phyloP scores from a whole-genome alignment of 1,140 invertebrate genomes.

The Trissolcus basalis region DNA sequence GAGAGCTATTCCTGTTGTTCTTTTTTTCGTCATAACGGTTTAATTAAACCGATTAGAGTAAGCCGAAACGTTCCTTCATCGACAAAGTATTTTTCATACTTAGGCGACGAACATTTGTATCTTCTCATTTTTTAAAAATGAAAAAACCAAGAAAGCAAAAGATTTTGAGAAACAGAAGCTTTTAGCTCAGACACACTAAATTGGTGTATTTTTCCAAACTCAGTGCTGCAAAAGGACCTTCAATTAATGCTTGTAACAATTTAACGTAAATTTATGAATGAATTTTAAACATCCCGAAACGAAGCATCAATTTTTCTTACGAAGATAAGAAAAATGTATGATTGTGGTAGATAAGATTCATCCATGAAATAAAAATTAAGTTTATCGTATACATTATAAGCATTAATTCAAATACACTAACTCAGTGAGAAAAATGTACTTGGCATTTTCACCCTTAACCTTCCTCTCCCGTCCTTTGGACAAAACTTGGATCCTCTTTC shows the following conservation, averaged over 20 bases:
- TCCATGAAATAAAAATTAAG: slow-evolving; percentile 2
- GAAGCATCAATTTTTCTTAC: neutral
- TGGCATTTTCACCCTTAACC: neutral
- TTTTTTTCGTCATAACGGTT: slow-evolving; percentile 12
- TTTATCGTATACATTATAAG: slow-evolving; percentile 1
- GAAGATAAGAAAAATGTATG: neutral
- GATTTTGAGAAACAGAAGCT: neutral
- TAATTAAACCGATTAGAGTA: slow-evolving; percentile 14
- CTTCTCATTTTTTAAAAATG: too few species aligned
- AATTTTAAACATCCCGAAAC: neutral
- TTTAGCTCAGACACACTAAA: neutral
- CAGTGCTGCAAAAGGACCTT: neutral
- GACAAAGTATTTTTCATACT: slow-evolving; percentile 36
- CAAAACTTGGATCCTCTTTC: neutral
- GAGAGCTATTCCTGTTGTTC: neutral
- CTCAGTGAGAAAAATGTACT: neutral
- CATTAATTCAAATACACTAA: slow-evolving; percentile 3
- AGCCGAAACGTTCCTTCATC: slow-evolving; percentile 47
- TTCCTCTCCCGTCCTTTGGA: neutral
- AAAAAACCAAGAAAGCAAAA: too few species aligned
- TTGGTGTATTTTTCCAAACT: neutral
- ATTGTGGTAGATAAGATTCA: neutral
- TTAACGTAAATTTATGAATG: neutral
- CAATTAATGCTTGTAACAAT: neutral
- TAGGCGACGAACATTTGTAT: neutral